phyloP scores from a whole-genome alignment of 2,797 vertebrate species.

The Lepilemur septentrionalis region DNA sequence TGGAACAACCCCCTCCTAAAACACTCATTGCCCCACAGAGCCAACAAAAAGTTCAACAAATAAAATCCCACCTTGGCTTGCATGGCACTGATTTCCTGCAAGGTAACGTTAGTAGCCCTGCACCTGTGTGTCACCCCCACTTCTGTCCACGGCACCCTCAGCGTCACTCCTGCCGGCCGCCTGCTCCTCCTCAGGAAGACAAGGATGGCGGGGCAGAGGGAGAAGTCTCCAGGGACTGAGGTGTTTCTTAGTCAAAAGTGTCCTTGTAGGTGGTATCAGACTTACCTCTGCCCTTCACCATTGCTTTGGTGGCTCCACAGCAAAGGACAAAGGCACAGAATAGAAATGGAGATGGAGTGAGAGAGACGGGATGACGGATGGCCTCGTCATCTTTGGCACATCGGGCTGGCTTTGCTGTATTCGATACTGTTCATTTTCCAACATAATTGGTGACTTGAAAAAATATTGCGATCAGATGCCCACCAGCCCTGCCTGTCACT shows the following conservation, averaged over 20 bases:
- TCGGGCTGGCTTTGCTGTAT: not conserved
- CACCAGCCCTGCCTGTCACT: not conserved
- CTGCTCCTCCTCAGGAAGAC: not conserved
- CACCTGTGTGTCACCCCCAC: not conserved
- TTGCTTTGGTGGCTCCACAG: not conserved
- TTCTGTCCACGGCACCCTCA: not conserved
- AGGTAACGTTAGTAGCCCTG: not conserved
- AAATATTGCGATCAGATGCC: not conserved
- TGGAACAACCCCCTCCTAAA: not conserved
- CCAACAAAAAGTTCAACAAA: not conserved
- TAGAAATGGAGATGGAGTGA: not conserved
- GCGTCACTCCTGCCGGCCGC: not conserved
- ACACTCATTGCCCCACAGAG: not conserved
- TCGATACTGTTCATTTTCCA: not conserved
- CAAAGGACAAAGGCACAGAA: not conserved
- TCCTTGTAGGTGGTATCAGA: not conserved
- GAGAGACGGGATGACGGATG: rapidly evolving
- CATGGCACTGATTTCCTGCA: too few relatives aligned
- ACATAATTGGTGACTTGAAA: not conserved
- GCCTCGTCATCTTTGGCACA: not conserved
- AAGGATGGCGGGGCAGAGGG: not conserved
- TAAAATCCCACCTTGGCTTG: not conserved
- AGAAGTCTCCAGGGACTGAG: not conserved
- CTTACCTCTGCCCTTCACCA: too few relatives aligned
- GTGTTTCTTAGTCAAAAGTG: too few relatives aligned